Base-by-base conservation (phyloP, 2,797 vertebrate species). In the Sebastes ruberrimus region DNA sequence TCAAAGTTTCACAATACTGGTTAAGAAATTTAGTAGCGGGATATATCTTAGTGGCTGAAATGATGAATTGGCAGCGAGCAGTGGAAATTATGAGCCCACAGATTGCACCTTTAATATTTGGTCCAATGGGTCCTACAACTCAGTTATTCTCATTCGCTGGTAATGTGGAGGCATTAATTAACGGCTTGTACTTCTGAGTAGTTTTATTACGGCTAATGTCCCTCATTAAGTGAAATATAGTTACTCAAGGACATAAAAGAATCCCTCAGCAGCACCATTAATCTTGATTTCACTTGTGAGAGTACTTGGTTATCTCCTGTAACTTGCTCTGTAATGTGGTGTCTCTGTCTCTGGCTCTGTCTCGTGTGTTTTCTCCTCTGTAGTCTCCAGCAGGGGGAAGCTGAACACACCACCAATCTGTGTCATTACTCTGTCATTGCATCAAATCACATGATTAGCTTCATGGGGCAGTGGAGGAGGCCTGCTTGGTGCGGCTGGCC, bases 401-500 rank as follows among this genome's bases (percentile, higher is more conserved):
- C 92, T 95, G 90, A 95, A 94, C 94, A 95, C 95, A 94, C 91
- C 94, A 95, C 91, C 94, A 94, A 95, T 95, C 93, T 93, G 94
- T 95, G 94, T 94, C 95, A 95, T 95, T 95, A 95, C 93, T 88
- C 95, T 95, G 93, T 95, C 94, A 96, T 95, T 94, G 94, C 95
- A 95, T 95, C 95, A 96, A 94, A 96, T 96, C 95, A 96, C 95
- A 96, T 95, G 95, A 96, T 96, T 96, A 96, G 93, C 95, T 95
- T 93, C 95, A 93, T 90, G 94, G 94, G 94, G 93, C 89, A 92
- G 91, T 84, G 89, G 91, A 90, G 90, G 90, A 92, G 88, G 93
- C 88, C 91, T 70, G 91, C 86, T 87, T 80, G 91, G 80, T 85
- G 85, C 35, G 75, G 84, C 78, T 87, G 82, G 89, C 89, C 85